Conservation (phyloP, 2,797 vertebrate genomes). For the Onychomys leucogaster region DNA sequence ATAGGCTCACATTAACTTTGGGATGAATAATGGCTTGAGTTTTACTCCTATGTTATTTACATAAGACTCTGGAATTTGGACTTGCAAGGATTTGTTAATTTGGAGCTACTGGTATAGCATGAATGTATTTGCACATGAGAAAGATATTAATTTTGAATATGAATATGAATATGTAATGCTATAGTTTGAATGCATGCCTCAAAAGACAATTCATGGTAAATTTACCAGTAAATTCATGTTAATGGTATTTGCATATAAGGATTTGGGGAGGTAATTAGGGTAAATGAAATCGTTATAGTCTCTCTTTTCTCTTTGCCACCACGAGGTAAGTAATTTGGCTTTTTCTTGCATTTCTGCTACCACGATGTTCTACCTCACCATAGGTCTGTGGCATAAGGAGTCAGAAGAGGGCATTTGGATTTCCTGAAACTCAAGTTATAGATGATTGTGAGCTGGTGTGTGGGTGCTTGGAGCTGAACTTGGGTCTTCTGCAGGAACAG, state of each 20-base stretch:
- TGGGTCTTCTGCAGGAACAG: background rate
- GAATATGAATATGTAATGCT: background rate
- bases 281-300: background rate
- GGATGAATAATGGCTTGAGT: background rate
- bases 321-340: background rate
- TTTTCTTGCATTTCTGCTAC: background rate
- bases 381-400: background rate
- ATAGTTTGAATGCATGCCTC: background rate
- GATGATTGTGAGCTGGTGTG: background rate
- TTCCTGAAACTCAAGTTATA: background rate
- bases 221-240: background rate
- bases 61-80: background rate
- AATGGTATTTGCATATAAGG: background rate
- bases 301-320: background rate
- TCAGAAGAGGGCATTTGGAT: background rate
- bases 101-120: background rate
- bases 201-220: background rate
- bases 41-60: background rate
- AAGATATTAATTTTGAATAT: background rate
- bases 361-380: background rate
- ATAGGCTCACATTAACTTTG: background rate
- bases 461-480: background rate
- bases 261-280: background rate
- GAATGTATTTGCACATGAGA: background rate
- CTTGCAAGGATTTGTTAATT: background rate